Conservation (phyloP, 2,113 vertebrate species). For the Scomber colias region DNA sequence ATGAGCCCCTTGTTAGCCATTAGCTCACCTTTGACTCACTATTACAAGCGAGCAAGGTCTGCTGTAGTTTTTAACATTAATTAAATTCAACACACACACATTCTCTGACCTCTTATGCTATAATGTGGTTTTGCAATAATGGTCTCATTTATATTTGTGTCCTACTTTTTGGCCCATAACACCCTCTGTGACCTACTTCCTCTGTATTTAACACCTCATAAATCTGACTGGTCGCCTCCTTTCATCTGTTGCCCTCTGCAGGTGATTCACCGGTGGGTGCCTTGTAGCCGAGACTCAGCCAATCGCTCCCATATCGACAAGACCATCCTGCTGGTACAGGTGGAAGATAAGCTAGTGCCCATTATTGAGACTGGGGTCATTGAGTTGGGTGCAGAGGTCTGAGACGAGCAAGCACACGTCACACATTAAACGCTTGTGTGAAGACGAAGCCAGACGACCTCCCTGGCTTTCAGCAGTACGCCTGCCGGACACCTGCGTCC, state of each 20-base stretch:
- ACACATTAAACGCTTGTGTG: conserved; percentile 49
- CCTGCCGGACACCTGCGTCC: conserved; percentile 72
- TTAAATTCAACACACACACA: neutral
- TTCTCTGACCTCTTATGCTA: conserved; percentile 5
- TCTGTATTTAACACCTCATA: conserved; percentile 14
- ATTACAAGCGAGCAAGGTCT: neutral
- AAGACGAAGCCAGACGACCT: conserved; percentile 48
- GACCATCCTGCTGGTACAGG: conserved; percentile 99
- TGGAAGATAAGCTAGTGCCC: conserved; percentile 98
- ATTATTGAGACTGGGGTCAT: conserved; percentile 96
- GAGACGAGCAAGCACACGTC: conserved; percentile 74
- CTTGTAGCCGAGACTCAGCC: conserved; percentile 98
- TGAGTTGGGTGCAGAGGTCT: conserved; percentile 98
- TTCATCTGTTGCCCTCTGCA: conserved; percentile 69
- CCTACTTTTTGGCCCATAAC: neutral
- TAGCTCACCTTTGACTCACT: neutral
- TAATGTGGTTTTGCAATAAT: conserved; percentile 10
- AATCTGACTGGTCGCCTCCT: conserved; percentile 12
- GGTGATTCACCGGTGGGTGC: conserved; percentile 99
- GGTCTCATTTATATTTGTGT: conserved; percentile 15
- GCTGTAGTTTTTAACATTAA: neutral
- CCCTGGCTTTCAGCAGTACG: conserved; percentile 61
- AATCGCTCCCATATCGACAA: conserved; percentile 98
- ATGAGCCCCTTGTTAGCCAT: too few species aligned
- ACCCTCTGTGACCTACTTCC: conserved; percentile 27